Base-by-base conservation (phyloP, 2,797 vertebrate species). In the Myoxocephalus aenaeus region DNA sequence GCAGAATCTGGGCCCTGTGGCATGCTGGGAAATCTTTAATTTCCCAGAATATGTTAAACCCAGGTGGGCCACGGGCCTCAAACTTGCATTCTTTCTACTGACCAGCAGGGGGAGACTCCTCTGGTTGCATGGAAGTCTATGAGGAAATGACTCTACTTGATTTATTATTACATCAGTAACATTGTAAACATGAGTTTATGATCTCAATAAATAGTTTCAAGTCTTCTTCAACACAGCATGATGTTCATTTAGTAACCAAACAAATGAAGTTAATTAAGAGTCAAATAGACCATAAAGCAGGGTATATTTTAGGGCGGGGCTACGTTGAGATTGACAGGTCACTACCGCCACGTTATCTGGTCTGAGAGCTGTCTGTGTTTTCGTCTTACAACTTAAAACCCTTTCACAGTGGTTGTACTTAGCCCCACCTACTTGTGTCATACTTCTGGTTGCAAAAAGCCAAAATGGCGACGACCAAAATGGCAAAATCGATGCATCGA, bases 21-120 rank as follows among this genome's bases (percentile, higher is more conserved):
- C 64, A 65, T 69, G 67, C 48, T 72, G 63, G 36, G 38, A 75
- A n/a, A 69, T 54, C 53, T 70, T 51, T 7, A 20, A 4, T 38
- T 63, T 58, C n/a, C 61, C 50, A 11, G 22, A n/a, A 56, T 58
- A 58, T 53, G 32, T 69, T 42, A 17, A 61, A 3, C 20, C 51
- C 42, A 15, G 7, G 10, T 50, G 18, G 20, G 48, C 20, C 48
- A n/a, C 11, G 48, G 3, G 8, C 48, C 48, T 50, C 48, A 50
- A 50, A 50, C 48, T 1, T 50, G 48, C 48, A 50, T n/a, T 50
- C 8, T 50, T n/a, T 50, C 48, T 20, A 10, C 8, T 50, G 48
- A 2, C 46, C 46, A 48, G 2, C 20, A n/a, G 48, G 48, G 20
- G 18, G 48, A 20, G 48, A 50, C 48, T n/a, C 48, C 48, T 50